Conservation (phyloP, 1,140 invertebrate species). For the Lutraria rhynchaena region DNA sequence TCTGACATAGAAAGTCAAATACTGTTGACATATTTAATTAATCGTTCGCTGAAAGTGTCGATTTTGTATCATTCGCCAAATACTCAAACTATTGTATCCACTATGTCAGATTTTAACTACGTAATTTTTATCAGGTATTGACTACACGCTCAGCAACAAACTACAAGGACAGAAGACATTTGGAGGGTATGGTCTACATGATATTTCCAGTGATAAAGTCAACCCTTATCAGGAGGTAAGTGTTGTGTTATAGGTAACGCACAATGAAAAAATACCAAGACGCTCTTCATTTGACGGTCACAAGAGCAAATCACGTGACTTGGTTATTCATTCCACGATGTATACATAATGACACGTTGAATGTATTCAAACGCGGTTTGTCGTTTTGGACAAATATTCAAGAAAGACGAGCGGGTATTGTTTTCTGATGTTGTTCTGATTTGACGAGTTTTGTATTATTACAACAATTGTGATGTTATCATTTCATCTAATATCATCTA, state of each 20-base stretch:
- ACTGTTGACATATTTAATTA: too few relatives aligned
- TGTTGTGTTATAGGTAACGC: not conserved
- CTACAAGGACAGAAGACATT: slow-evolving; percentile 72
- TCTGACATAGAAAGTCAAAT: too few relatives aligned
- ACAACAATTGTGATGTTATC: too few relatives aligned
- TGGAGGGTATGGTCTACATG: slow-evolving; percentile 70
- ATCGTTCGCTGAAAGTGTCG: not conserved
- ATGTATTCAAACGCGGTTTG: not conserved
- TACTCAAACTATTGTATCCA: not conserved
- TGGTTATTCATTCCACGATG: not conserved
- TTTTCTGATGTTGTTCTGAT: too few relatives aligned
- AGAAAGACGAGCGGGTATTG: not conserved
- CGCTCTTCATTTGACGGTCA: not conserved
- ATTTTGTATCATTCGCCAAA: not conserved
- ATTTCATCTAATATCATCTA: too few relatives aligned
- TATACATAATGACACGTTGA: not conserved
- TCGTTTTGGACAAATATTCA: not conserved
- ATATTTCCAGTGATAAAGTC: slow-evolving; percentile 53
- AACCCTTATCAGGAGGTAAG: slow-evolving; percentile 77
- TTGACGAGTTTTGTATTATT: too few relatives aligned
- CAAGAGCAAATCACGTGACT: not conserved
- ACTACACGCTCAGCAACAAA: slow-evolving; percentile 84
- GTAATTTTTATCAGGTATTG: slow-evolving; percentile 75
- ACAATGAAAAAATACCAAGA: not conserved
- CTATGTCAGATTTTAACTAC: not conserved